Evolutionary conservation across 1,140 invertebrate species (phyloP), one percentile per base, ranked within the genome.

Genomic region (Drosophila fuyamai): DNA sequence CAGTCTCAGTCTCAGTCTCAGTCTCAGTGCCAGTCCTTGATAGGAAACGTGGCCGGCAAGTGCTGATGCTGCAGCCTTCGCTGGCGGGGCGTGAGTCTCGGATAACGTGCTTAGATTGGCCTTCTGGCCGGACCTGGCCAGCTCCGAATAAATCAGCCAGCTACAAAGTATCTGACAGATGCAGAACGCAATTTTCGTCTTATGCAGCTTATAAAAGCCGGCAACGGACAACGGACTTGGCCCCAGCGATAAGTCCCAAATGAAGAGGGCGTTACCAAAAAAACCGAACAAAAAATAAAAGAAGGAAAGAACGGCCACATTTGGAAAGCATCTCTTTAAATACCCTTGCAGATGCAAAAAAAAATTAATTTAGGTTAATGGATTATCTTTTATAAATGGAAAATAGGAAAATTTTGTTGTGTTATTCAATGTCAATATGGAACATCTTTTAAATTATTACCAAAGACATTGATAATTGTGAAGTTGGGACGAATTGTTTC

Each of bases 71-170:
- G 41, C 44, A 41, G 58, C 41, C 46, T 68, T 75, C 35, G 44
- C 50, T 76, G 54, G 47, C 47, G 71, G 72, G 72, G 77, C 76
- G 81, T 84, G 81, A 84, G 81, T 60, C 63, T 73, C 77, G 81
- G 81, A 84, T 84, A 84, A 80, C 81, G 77, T 81, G 73, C 73
- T 81, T 85, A 85, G 81, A 84, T 84, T 84, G 79, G 78, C 78
- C 78, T 76, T 46, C 55, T 79, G 65, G 58, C 73, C 58, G 41
- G 47, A 50, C n/a, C n/a, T 8, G 7, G 1, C n/a, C 27, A 51
- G 27, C 48, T 51, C n/a, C 47, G 72, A 72, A 84, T 84, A 80
- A 84, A 80, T 85, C 81, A 84, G 60, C 43, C 53, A 48, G 67
- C 81, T 71, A 73, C 78, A 63, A 74, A 70, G 78, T 81, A 81